Conservation (phyloP, 2,113 vertebrate genomes). For the Oryzias javanicus region DNA sequence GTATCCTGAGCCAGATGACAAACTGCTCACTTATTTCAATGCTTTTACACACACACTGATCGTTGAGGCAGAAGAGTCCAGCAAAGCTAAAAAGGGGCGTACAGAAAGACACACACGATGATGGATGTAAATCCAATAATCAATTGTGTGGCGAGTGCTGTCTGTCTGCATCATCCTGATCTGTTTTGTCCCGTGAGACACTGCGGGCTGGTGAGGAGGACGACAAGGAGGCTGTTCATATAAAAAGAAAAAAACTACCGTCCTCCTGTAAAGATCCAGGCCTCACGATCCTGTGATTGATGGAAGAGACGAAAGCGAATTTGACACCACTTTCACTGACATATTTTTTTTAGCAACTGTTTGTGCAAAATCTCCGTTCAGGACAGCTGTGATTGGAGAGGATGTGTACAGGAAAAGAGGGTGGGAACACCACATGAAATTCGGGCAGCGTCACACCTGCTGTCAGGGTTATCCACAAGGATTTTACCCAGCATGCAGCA, state of each 20-base stretch:
- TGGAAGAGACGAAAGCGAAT: too few relatives aligned
- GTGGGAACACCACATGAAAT: constrained; percentile 38
- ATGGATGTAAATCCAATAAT: constrained; percentile 57
- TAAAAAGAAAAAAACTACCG: neutral
- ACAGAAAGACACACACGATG: constrained; percentile 20
- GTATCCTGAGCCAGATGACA: constrained; percentile 15
- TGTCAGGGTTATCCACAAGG: constrained; percentile 43
- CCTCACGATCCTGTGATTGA: neutral
- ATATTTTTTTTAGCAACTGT: too few relatives aligned
- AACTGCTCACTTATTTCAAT: constrained; percentile 17
- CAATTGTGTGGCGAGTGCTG: constrained; percentile 41
- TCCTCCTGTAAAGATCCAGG: neutral
- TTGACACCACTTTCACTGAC: too few relatives aligned
- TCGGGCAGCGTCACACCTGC: constrained; percentile 51
- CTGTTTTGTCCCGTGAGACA: constrained; percentile 33
- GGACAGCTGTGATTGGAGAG: neutral
- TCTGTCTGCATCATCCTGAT: constrained; percentile 48
- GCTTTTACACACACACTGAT: constrained; percentile 12
- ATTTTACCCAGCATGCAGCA: constrained; percentile 55
- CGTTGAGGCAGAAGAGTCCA: neutral
- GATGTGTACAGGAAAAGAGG: constrained; percentile 11
- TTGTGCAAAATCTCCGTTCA: neutral
- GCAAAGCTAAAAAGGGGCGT: constrained; percentile 17
- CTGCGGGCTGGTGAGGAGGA: neutral
- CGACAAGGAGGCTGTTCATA: neutral